These are phyloP conservation scores for Stratiomys singularior DNA, from an alignment of 2,888 invertebrate species.

Conservation along the genomic window DNA sequence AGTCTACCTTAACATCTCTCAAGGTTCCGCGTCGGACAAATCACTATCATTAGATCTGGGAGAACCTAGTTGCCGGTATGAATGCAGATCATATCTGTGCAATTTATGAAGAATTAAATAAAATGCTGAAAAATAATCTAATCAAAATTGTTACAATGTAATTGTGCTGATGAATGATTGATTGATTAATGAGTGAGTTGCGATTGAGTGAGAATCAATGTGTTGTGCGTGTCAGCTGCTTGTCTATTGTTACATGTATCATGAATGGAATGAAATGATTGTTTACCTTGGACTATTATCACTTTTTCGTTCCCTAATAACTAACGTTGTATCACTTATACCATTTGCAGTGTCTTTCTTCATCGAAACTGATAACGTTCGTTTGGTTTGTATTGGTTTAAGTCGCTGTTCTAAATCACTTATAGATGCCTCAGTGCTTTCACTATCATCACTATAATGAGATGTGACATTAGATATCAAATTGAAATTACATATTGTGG, in stretches of 20 bases:
- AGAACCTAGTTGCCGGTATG: slow-evolving; percentile 33
- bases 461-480: background rate
- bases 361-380: slow-evolving; percentile 54
- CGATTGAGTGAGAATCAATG: background rate
- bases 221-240: slow-evolving; percentile 9
- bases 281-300: slow-evolving; percentile 65
- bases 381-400: slow-evolving; percentile 61
- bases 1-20: slow-evolving; percentile 11
- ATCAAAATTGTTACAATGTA: slow-evolving; percentile 7
- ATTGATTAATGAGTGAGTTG: slow-evolving; percentile 1
- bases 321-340: slow-evolving; percentile 59
- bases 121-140: slow-evolving; percentile 2
- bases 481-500: background rate
- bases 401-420: slow-evolving; percentile 64
- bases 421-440: slow-evolving; percentile 59
- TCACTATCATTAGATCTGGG: slow-evolving; percentile 32
- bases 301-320: slow-evolving; percentile 62
- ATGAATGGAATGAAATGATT: slow-evolving; percentile 22
- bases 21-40: slow-evolving; percentile 28
- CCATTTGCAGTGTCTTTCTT: slow-evolving; percentile 53
- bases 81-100: slow-evolving; percentile 32
- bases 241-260: slow-evolving; percentile 39
- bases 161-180: slow-evolving; percentile 5
- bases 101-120: slow-evolving; percentile 26
- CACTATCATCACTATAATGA: slow-evolving; percentile 53